A percentile compares a stretch with the other conserved stretches of the same genome.
These are phyloP conservation scores for Prostheceraeus crozeri DNA, from an alignment of 2,888 invertebrate genomes.

Conservation along the genomic window DNA sequence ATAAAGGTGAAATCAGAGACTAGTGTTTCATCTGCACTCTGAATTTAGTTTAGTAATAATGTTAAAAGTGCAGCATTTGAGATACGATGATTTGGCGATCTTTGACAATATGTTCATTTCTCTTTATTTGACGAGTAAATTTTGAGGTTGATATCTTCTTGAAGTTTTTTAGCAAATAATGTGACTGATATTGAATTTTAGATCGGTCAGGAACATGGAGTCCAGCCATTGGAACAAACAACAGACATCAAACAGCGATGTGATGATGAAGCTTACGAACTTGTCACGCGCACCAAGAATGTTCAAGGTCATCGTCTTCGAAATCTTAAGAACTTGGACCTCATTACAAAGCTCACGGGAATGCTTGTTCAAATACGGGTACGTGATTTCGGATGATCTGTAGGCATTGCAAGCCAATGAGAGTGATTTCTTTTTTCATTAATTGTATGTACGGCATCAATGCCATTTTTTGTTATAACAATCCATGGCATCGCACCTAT, in stretches of 20 bases:
- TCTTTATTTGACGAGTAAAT: no score
- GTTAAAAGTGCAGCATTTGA: no score
- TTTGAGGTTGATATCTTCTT: no score
- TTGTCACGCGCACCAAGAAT: conserved; percentile 60
- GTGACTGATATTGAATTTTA: conserved; percentile 42
- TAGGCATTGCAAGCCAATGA: background rate
- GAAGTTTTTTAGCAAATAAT: no score
- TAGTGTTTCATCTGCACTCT: no score
- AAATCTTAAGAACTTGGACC: conserved; percentile 36
- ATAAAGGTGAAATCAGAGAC: no score
- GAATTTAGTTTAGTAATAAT: no score
- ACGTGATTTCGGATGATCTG: background rate
- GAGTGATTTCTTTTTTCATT: background rate
- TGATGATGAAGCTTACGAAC: conserved; percentile 71
- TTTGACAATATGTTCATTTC: no score
- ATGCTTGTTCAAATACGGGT: conserved; percentile 36
- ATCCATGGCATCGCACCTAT: no score
- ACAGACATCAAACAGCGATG: conserved; percentile 78
- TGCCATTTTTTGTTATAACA: no score
- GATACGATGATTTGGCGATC: no score
- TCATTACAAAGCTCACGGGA: conserved; percentile 37
- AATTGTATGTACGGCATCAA: no score
- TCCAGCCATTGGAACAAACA: conserved; percentile 76
- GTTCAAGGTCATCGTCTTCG: conserved; percentile 27
- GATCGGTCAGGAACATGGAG: conserved; percentile 76